Base-by-base conservation (phyloP, 2,888 invertebrate genomes). In the Trypoxylon attenuatum region DNA sequence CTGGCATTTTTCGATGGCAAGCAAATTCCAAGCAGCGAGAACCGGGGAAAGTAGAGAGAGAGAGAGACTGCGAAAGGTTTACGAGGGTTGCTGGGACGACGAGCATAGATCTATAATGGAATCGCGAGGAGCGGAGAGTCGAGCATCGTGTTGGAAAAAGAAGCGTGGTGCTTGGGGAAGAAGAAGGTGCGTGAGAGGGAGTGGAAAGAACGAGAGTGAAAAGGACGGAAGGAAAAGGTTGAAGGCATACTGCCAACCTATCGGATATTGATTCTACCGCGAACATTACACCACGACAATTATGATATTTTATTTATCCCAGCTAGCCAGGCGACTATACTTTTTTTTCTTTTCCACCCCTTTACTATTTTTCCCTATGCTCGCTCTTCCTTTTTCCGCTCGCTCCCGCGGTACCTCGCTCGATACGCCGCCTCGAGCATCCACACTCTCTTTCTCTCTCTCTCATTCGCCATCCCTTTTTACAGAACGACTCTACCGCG, bases 291-390 rank as follows among this genome's bases (percentile, higher is more conserved):
- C 57, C 27, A 62, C 47, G 59, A 45, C 70, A 66, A 75, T 76
- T 77, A 77, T 49, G 58, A 73, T 77, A 60, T 73, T 77, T 77
- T 76, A 76, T 77, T 76, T 75, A 76, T 64, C 55, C 67, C 57
- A 43, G 19, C 41, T 62, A n/a, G 22, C 51, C 50, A 50, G 51
- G 56, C 61, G 69, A 33, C 66, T 59, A 61, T 72, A 69, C 50
- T 38, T 45, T 54, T 43, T 42, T 56, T 33, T 33, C 25, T 8
- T 25, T 8, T 8, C 8, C 25, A 8, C 25, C 25, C n/a, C 53
- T 25, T 4, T 15, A 29, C 38, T 33, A 42, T 47, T 47, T 43
- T 43, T 18, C 33, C 42, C 25, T 21, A 23, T 46, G 5, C 18
- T 46, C 4, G 38, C 27, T 16, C 25, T 45, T 15, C 29, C 15